Evolutionary conservation across 1,140 invertebrate genomes (phyloP).

Genomic region (Andricus grossulariae): DNA sequence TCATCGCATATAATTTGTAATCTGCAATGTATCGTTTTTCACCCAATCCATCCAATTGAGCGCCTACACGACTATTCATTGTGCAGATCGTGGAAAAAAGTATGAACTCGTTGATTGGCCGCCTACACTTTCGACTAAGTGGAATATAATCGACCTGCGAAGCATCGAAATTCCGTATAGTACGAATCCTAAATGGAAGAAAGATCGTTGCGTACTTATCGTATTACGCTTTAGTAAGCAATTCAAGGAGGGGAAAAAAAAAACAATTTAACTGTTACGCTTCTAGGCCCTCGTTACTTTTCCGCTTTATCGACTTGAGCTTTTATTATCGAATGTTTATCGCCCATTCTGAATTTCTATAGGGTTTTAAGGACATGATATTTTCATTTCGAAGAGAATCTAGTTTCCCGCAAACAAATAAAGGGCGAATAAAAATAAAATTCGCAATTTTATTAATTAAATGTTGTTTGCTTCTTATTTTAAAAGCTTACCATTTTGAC

Average conservation of each 20-base stretch:
- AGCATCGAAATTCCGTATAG: constrained; percentile 10
- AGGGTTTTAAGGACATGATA: constrained; percentile 7
- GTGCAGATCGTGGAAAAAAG: constrained; percentile 48
- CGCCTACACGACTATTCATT: constrained; percentile 49
- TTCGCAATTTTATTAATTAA: not conserved
- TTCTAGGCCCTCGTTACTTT: constrained; percentile 10
- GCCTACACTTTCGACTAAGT: constrained; percentile 42
- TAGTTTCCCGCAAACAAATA: not conserved
- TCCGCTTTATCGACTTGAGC: constrained; percentile 19
- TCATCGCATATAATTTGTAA: constrained; percentile 2
- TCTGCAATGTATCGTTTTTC: constrained; percentile 42
- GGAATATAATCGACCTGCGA: not conserved
- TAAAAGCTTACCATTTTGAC: not conserved
- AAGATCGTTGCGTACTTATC: constrained; percentile 18
- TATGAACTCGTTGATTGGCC: constrained; percentile 50
- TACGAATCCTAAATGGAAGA: not conserved
- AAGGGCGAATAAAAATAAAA: not conserved
- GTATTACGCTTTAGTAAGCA: constrained; percentile 27
- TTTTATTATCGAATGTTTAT: constrained; percentile 29
- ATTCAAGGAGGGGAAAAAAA: not conserved
- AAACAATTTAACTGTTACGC: constrained; percentile 24
- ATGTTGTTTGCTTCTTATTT: not conserved
- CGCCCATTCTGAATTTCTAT: constrained; percentile 11
- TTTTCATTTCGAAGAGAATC: constrained; percentile 6
- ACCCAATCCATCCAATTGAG: constrained; percentile 59